Evolutionary conservation across 2,797 vertebrate species (phyloP).

Genomic region (Scarus forsteni): DNA sequence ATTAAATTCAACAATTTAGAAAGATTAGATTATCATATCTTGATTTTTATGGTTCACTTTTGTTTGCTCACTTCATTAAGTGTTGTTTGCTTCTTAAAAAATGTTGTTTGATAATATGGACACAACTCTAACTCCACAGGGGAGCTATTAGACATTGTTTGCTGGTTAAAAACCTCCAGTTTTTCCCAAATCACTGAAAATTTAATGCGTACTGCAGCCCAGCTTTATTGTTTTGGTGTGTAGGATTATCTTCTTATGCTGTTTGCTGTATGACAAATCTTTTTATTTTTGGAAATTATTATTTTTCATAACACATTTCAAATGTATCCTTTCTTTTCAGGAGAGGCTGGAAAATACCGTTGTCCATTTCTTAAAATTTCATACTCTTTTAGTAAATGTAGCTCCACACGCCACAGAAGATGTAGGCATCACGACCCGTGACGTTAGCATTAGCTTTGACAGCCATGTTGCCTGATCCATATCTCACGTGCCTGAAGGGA

Average conservation of each 20-base stretch:
- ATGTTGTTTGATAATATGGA: no score
- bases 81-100: no score
- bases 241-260: neutral
- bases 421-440: neutral
- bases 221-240: neutral
- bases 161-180: neutral
- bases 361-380: neutral
- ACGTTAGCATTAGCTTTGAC: neutral
- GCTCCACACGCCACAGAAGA: neutral
- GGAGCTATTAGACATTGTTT: neutral
- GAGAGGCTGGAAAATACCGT: neutral
- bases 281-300: neutral
- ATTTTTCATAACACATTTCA: neutral
- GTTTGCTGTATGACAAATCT: neutral
- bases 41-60: no score
- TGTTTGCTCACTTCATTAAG: no score
- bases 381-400: neutral
- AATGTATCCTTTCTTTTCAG: neutral
- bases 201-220: neutral
- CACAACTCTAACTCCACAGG: no score
- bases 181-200: neutral
- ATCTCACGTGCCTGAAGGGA: constrained; percentile 26
- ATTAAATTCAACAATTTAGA: no score
- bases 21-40: no score
- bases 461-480: constrained; percentile 38